Base-by-base conservation (phyloP, 2,888 invertebrate species). In the Chesias legatella region DNA sequence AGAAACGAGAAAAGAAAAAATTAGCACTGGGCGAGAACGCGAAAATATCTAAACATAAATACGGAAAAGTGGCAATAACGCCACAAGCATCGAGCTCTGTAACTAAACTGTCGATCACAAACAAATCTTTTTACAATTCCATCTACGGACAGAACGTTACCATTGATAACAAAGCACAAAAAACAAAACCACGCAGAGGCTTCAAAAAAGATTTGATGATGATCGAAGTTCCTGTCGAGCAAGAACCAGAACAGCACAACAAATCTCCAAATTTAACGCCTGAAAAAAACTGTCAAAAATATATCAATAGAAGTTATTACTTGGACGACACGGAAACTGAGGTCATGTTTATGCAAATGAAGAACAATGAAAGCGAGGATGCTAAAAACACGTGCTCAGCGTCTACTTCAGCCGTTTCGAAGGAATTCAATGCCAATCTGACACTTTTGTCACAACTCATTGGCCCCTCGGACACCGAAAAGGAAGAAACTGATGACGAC, bases 41-140 rank as follows among this genome's bases (percentile, higher is more conserved):
- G 38, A 82, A 79, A 61, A 59, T 77, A 27, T 58, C 53, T 10
- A 84, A 81, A 59, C 64, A 74, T 40, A 82, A 69, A 52, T 69
- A 67, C 31, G 60, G 53, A 1, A 81, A 69, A 58, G 64, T 65
- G 6, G 49, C 52, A 3, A 44, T 68, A 17, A 62, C 69, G 60
- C 78, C 84, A 3, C 82, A 81, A 47, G 54, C 79, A 1, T 73
- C 80, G 1, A 83, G 58, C 42, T 86, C 85, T 1, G 83, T 86
- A 3, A 84, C 86, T 0, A 82, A 79, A 51, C 51, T 88, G n/a
- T 83, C 85, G 1, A 85, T 88, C 33, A 79, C 80, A 1, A 86
- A 86, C 51, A 88, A 85, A 53, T 80, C 84, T 1, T 85, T 85
- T 56, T 85, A 86, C 51, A 79, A 81, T 52, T 85, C 84, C 6